Base-by-base conservation (phyloP, 2,113 vertebrate genomes). In the Sturnus vulgaris region DNA sequence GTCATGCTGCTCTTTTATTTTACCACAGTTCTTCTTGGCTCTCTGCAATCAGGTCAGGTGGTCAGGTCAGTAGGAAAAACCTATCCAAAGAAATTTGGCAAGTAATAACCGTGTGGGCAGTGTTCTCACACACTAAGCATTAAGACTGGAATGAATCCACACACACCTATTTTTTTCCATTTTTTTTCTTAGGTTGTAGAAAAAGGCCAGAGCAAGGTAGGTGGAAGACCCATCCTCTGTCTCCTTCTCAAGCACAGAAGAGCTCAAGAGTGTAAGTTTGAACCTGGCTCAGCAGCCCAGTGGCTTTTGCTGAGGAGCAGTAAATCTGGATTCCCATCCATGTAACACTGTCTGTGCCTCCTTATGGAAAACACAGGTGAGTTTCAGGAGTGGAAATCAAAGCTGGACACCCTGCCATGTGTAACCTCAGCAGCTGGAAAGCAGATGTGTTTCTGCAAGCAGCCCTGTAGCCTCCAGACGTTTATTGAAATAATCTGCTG, bases 281-380 rank as follows among this genome's bases (percentile, higher is more conserved):
- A 89, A 46, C 28, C 31, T 84, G 50, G 5, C 19, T 70, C 11
- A 52, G 37, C 46, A 86, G 46, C 30, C 17, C 46, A 8, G 8
- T 3, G 20, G 3, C 33, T 86, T 76, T 64, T 0, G 0, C 24
- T 69, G 4, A 14, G 46, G 23, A 56, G 35, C 42, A 79, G 71
- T 7, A 77, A 82, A 19, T 2, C 2, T 13, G 37, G 40, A 13
- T 52, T 81, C 42, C 19, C 3, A 4, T 25, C 42, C 33, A 6
- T 0, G 10, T 31, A 1, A 1, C 0, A 0, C 11, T 28, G 50
- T 0, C 37, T 1, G 1, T 53, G 37, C 15, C 47, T 63, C 59
- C 55, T 44, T 16, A 12, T 39, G 37, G 55, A 53, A 69, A 65
- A 65, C 5, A 31, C 1, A 73, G 59, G 7, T 2, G 63, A 37